Evolutionary conservation across 2,797 vertebrate species (phyloP).

Genomic region (Natrix natrix): DNA sequence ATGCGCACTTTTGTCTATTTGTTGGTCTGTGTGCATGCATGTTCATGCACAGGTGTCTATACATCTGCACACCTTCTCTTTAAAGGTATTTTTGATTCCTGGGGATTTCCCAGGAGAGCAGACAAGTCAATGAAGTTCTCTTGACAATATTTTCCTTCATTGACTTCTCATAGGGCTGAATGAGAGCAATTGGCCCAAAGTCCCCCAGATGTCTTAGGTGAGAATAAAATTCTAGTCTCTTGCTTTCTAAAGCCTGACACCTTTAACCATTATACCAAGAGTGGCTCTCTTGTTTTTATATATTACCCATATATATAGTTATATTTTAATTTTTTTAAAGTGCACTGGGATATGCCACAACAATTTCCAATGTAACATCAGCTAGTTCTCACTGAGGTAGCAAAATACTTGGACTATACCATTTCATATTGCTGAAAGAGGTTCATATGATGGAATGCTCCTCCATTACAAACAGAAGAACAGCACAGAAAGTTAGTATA

Average conservation of each 20-base stretch:
- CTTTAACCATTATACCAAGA: neutral
- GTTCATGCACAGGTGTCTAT: neutral
- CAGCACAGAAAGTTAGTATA: neutral
- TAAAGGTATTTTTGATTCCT: neutral
- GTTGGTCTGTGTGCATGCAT: neutral
- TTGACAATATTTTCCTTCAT: neutral
- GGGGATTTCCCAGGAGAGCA: neutral
- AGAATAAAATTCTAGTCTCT: neutral
- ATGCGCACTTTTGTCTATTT: neutral
- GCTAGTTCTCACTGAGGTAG: neutral
- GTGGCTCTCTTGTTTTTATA: neutral
- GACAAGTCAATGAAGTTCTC: neutral
- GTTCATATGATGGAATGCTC: neutral
- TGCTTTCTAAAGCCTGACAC: neutral
- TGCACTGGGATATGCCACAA: neutral
- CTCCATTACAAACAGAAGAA: neutral
- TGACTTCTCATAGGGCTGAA: neutral
- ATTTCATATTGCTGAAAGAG: neutral
- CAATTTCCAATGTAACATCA: neutral
- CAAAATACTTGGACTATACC: too few relatives aligned
- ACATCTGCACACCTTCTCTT: neutral
- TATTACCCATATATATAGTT: neutral
- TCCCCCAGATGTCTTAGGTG: neutral
- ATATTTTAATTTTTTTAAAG: neutral
- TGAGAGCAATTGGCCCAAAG: neutral